Conservation (phyloP, 2,888 invertebrate genomes). For the Microctonus aethiopoides region DNA sequence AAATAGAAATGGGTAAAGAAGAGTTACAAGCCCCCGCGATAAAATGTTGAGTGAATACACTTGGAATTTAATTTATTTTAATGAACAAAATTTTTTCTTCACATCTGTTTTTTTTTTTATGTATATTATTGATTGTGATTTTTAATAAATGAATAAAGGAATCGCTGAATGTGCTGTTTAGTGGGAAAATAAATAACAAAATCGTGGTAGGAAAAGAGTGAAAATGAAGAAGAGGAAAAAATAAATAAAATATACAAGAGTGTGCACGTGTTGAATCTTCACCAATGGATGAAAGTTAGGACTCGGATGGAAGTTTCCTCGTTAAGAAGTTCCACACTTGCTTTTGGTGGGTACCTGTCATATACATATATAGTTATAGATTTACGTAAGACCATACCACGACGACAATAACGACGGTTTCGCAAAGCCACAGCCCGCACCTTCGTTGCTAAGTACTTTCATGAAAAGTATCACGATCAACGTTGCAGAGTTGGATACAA, state of each 20-base stretch:
- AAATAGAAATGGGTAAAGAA: background rate
- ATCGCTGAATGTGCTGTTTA: background rate
- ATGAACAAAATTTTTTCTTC: background rate
- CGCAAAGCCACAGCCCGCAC: slow-evolving; percentile 6
- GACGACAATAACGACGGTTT: slow-evolving; percentile 1
- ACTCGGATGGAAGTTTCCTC: slow-evolving; percentile 46
- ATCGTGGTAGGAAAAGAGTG: background rate
- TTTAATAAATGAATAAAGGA: background rate
- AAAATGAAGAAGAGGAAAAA: background rate
- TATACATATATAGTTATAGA: slow-evolving; percentile 26
- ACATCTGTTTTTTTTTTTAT: background rate
- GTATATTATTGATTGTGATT: background rate
- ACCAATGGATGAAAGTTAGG: slow-evolving; percentile 10
- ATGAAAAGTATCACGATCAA: slow-evolving; percentile 9
- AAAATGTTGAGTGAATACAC: background rate
- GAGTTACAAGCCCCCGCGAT: background rate
- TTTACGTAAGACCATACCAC: background rate
- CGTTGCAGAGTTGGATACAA: background rate
- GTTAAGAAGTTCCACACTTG: slow-evolving; percentile 45
- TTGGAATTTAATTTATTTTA: background rate
- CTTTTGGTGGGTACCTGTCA: slow-evolving; percentile 34
- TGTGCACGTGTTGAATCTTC: slow-evolving; percentile 14
- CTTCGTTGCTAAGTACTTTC: slow-evolving; percentile 9
- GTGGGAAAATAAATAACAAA: background rate
- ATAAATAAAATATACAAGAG: background rate